Conservation (phyloP, 2,888 invertebrate genomes). For the Oegoconia quadripuncta region DNA sequence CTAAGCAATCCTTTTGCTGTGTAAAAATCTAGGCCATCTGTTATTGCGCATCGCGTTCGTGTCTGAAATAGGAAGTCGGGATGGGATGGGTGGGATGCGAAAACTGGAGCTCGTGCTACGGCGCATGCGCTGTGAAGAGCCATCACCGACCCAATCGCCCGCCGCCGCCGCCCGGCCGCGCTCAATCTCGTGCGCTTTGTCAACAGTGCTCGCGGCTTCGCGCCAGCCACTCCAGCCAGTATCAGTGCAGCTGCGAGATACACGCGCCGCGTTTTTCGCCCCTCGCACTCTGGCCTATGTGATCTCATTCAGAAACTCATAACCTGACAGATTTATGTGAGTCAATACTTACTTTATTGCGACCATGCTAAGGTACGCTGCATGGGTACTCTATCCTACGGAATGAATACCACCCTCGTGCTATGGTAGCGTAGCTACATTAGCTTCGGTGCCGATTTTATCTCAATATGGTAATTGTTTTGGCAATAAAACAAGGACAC, state of each 20-base stretch:
- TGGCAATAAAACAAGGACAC: too few relatives aligned
- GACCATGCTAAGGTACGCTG: too few relatives aligned
- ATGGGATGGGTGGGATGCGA: slow-evolving; percentile 13
- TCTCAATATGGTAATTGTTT: neutral
- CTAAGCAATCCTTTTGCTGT: too few relatives aligned
- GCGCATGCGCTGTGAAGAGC: slow-evolving; percentile 33
- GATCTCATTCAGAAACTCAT: slow-evolving; percentile 50
- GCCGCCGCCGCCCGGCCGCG: slow-evolving; percentile 19
- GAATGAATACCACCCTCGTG: too few relatives aligned
- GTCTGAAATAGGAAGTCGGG: slow-evolving; percentile 7
- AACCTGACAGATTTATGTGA: slow-evolving; percentile 43
- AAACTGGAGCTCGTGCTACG: slow-evolving; percentile 12
- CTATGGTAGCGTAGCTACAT: too few relatives aligned
- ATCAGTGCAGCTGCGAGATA: slow-evolving; percentile 47
- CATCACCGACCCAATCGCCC: too few relatives aligned
- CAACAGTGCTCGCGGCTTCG: slow-evolving; percentile 35
- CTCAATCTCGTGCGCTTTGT: slow-evolving; percentile 36
- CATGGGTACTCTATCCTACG: too few relatives aligned
- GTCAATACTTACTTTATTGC: slow-evolving; percentile 34
- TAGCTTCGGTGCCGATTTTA: neutral
- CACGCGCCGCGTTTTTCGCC: slow-evolving; percentile 36
- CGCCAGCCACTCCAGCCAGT: slow-evolving; percentile 40
- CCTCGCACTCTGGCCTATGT: slow-evolving; percentile 37
- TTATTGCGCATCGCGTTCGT: slow-evolving; percentile 2
- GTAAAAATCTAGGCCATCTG: neutral